These are phyloP conservation scores for Drosophila lacertosa DNA, from an alignment of 1,140 invertebrate species.

Conservation along the genomic window DNA sequence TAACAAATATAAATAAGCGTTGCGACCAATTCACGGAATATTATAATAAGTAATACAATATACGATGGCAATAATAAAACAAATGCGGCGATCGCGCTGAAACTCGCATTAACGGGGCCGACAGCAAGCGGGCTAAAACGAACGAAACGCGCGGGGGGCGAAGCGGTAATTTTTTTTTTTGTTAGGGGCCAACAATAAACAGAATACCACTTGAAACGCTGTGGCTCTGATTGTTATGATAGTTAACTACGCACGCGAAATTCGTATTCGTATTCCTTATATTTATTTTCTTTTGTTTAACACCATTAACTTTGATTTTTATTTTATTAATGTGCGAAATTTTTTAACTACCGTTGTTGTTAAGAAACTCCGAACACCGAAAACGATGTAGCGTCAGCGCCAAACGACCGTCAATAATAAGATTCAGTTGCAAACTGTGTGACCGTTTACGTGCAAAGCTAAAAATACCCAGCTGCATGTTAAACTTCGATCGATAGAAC, in stretches of 20 bases:
- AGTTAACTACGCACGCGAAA: slow-evolving; percentile 45
- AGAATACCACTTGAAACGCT: slow-evolving; percentile 34
- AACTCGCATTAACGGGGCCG: slow-evolving; percentile 41
- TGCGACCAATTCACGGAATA: slow-evolving; percentile 44
- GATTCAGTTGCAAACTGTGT: slow-evolving; percentile 28
- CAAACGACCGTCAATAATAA: slow-evolving; percentile 40
- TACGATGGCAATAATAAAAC: slow-evolving; percentile 25
- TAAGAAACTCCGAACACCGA: slow-evolving; percentile 11
- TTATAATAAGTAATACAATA: slow-evolving; percentile 50
- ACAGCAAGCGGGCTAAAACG: slow-evolving; percentile 8
- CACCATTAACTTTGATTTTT: slow-evolving; percentile 24
- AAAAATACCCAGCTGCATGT: not conserved
- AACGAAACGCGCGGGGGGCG: not conserved
- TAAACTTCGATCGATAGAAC: slow-evolving; percentile 17
- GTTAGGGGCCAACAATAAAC: slow-evolving; percentile 18
- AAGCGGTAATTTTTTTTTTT: not conserved
- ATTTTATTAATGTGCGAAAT: slow-evolving; percentile 16
- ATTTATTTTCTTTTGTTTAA: slow-evolving; percentile 9
- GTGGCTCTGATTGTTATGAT: slow-evolving; percentile 13
- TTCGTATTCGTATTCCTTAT: slow-evolving; percentile 13
- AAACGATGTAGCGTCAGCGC: slow-evolving; percentile 35
- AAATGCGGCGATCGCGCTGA: slow-evolving; percentile 33
- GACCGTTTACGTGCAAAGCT: slow-evolving; percentile 6
- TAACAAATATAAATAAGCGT: slow-evolving; percentile 42
- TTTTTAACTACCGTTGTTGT: slow-evolving; percentile 5